Evolutionary conservation across 2,113 vertebrate species (phyloP).

Genomic region (Pithys albifrons): DNA sequence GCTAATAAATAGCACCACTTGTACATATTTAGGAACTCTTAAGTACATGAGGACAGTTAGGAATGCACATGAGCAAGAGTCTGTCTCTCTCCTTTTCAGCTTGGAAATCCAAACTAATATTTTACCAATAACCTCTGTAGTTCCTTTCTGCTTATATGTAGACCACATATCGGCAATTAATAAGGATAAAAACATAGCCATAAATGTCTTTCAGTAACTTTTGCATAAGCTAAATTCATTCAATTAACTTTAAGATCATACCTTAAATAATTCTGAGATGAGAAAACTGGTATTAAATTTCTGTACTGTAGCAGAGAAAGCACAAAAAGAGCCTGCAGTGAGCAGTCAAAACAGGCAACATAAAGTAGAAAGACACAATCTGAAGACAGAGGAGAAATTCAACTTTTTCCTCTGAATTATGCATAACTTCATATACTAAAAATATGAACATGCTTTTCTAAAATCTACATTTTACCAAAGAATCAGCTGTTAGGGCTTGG

Average conservation of each 20-base stretch:
- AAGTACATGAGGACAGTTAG: background rate
- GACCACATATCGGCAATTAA: background rate
- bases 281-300: background rate
- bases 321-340: background rate
- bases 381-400: background rate
- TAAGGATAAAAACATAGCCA: background rate
- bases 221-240: background rate
- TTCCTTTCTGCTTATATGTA: background rate
- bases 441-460: background rate
- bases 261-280: constrained; percentile 1
- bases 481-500: background rate
- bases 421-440: background rate
- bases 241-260: background rate
- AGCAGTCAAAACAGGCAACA: background rate
- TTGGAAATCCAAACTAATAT: background rate
- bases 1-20: background rate
- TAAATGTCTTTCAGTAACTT: background rate
- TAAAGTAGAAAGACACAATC: background rate
- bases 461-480: background rate
- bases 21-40: background rate
- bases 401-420: background rate
- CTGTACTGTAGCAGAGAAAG: background rate
- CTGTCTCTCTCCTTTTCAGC: background rate
- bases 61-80: background rate
- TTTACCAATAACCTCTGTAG: background rate